Base-by-base conservation (phyloP, 2,888 invertebrate species). In the Laspeyria flexula region DNA sequence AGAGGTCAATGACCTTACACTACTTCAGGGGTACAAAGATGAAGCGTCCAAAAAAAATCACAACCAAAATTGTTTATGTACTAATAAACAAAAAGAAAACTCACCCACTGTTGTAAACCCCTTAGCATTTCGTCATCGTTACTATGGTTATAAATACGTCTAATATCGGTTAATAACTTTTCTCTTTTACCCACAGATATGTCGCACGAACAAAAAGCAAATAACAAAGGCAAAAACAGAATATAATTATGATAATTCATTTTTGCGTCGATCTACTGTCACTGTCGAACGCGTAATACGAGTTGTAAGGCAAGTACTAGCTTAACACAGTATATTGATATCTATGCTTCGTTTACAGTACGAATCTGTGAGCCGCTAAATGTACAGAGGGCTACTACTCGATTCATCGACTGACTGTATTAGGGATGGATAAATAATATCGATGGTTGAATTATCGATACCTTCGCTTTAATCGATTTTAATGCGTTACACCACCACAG, bases 181-280 rank as follows among this genome's bases (percentile, higher is more conserved):
- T 52, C 51, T 13, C 42, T 31, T 38, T 33, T 52, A 6, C 51
- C 45, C 3, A 52, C 42, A 10, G 27, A 18, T 42, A 52, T 18
- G n/a, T 52, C 45, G 27, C 51, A 38, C 10, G 27, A 42, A 52
- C 42, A 52, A 34, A 38, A 29, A 3, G 42, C 38, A 23, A 52
- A 33, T 2, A 52, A 15, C 6, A 51, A 25, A 16, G 51, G 12
- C 6, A 52, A 9, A 31, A 35, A 37, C 5, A 45, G 0, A 23
- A 46, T 25, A 27, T 4, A 45, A 33, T 30, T 41, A 15, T 29
- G 21, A 29, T 15, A 37, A 43, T 42, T 15, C 51, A 52, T 52
- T 33, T 42, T 27, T 1, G 3, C 13, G 50, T 50, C 16, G 11
- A n/a, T 33, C 2, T 35, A 13, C 35, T 13, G 10, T 16, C 21